These are phyloP conservation scores for Glomeris maerens DNA, from an alignment of 1,140 invertebrate species.

Conservation along the genomic window DNA sequence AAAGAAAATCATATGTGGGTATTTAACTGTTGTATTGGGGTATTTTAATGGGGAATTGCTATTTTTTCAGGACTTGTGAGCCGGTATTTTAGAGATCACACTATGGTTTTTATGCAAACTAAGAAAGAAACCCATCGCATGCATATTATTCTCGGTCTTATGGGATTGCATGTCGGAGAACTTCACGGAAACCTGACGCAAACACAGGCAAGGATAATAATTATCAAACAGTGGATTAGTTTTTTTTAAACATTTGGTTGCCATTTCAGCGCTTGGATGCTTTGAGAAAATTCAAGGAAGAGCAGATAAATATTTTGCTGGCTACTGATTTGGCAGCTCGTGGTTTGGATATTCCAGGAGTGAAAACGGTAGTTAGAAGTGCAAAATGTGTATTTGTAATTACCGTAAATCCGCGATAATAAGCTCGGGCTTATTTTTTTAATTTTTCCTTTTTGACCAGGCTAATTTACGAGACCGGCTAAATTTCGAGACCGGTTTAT, in stretches of 20 bases:
- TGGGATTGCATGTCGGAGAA: conserved; percentile 76
- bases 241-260: not conserved
- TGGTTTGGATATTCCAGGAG: conserved; percentile 89
- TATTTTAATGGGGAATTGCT: not conserved
- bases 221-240: conserved; percentile 1
- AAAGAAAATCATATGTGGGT: too few relatives aligned
- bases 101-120: conserved; percentile 91
- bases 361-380: conserved; percentile 63
- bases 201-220: conserved; percentile 34
- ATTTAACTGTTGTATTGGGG: not conserved
- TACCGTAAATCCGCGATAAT: too few relatives aligned
- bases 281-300: conserved; percentile 74
- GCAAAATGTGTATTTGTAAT: too few relatives aligned
- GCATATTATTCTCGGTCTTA: conserved; percentile 73
- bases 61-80: conserved; percentile 59
- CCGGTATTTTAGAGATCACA: conserved; percentile 79
- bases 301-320: conserved; percentile 76
- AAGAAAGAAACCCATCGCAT: conserved; percentile 86
- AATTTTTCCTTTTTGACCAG: too few relatives aligned
- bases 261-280: conserved; percentile 61
- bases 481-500: too few relatives aligned
- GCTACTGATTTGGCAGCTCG: conserved; percentile 93
- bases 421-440: too few relatives aligned
- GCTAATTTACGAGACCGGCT: too few relatives aligned
- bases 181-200: conserved; percentile 92